phyloP scores from a whole-genome alignment of 2,888 invertebrate genomes.

The Catocala sponsa region DNA sequence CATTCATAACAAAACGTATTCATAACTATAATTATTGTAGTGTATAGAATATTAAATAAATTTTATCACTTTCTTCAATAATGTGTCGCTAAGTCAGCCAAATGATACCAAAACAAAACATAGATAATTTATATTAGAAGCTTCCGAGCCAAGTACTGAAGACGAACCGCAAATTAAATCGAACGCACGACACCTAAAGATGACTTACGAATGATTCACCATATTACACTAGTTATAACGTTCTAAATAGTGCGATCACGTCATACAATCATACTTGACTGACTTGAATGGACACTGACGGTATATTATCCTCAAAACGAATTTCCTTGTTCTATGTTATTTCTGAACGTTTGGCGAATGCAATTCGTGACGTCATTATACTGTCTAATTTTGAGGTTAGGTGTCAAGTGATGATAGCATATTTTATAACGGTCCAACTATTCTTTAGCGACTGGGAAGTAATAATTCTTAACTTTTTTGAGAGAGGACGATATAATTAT shows the following conservation, averaged over 20 bases:
- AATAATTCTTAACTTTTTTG: no score
- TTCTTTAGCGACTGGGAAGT: no score
- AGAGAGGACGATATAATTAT: no score
- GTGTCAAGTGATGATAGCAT: constrained; percentile 17
- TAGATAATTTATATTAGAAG: no score
- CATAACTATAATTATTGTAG: no score
- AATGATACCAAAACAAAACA: no score
- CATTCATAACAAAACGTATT: no score
- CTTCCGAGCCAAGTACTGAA: neutral
- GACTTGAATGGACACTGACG: constrained; percentile 38
- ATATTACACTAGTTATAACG: constrained; percentile 34
- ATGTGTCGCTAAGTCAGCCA: no score
- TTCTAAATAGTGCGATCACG: constrained; percentile 53
- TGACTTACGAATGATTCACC: constrained; percentile 64
- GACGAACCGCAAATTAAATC: constrained; percentile 7
- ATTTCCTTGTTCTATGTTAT: constrained; percentile 35
- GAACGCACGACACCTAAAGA: constrained; percentile 26
- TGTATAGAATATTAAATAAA: no score
- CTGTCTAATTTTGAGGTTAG: constrained; percentile 19
- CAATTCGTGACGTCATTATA: constrained; percentile 10
- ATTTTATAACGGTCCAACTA: constrained; percentile 4
- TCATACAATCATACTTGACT: constrained; percentile 38
- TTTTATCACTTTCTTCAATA: no score
- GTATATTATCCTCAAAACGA: constrained; percentile 43
- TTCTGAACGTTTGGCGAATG: constrained; percentile 14